Evolutionary conservation across 2,797 vertebrate genomes (phyloP).

Genomic region (Cebuella pygmaea): DNA sequence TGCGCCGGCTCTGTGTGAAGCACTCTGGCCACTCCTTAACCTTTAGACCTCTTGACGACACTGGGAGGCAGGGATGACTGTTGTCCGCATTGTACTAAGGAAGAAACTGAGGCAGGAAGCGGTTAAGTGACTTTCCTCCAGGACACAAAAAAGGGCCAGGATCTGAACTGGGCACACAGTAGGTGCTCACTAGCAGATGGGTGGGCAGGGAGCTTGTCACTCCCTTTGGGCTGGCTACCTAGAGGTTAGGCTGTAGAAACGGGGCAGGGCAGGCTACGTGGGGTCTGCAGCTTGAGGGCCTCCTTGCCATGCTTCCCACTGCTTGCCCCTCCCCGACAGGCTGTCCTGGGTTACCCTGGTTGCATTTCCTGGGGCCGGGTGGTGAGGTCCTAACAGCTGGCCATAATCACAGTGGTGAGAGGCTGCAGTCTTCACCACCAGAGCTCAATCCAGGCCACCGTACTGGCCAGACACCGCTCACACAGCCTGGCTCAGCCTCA

Average conservation of each 20-base stretch:
- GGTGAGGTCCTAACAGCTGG: neutral
- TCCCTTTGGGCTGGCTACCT: neutral
- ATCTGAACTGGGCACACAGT: neutral
- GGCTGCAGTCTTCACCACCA: neutral
- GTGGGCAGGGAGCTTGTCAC: neutral
- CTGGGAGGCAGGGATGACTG: fast-evolving
- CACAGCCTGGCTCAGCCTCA: neutral
- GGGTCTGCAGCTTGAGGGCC: neutral
- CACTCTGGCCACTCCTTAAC: fast-evolving
- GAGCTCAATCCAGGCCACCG: neutral
- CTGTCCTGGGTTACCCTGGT: neutral
- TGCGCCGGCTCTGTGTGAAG: fast-evolving
- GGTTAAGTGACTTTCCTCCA: neutral
- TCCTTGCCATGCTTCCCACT: neutral
- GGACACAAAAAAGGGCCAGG: neutral
- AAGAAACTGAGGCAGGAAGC: neutral
- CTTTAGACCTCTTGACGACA: neutral
- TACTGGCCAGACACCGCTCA: fast-evolving
- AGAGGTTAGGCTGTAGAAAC: neutral
- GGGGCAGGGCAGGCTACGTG: neutral
- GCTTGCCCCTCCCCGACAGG: neutral
- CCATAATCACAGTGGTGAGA: neutral
- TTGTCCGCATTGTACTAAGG: neutral
- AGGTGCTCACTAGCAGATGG: neutral
- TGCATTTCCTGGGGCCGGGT: neutral